A percentile compares a stretch with the other conserved stretches of the same genome.
These are phyloP conservation scores for Venturia canescens DNA, from an alignment of 1,140 invertebrate species.

Conservation along the genomic window DNA sequence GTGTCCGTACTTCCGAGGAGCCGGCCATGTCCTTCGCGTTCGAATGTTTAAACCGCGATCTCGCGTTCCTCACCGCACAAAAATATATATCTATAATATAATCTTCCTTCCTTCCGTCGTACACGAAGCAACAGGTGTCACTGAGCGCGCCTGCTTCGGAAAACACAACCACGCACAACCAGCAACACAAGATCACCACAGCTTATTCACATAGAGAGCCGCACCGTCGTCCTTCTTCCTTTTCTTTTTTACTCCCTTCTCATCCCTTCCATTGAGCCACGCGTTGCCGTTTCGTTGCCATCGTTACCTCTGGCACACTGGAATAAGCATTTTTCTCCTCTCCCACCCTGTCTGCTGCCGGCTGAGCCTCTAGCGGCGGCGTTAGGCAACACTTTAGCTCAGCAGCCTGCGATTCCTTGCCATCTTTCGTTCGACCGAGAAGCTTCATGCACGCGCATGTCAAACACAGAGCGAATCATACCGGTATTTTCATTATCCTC, in stretches of 20 bases:
- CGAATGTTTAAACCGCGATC: not conserved
- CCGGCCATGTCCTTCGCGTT: conserved; percentile 59
- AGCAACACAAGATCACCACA: not conserved
- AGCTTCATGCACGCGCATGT: not conserved
- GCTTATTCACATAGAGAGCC: conserved; percentile 10
- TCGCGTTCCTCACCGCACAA: not conserved
- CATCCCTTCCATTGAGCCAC: conserved; percentile 33
- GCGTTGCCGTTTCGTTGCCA: conserved; percentile 38
- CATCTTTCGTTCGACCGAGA: too few species aligned
- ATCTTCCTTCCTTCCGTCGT: conserved; percentile 5
- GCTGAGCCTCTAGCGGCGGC: conserved; percentile 9
- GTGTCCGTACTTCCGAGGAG: conserved; percentile 66
- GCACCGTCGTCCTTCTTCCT: conserved; percentile 10
- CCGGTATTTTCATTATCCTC: not conserved
- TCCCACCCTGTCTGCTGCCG: not conserved
- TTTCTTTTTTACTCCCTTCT: conserved; percentile 18
- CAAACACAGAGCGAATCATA: not conserved
- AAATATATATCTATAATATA: not conserved
- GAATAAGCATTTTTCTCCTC: not conserved
- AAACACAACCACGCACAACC: conserved; percentile 4
- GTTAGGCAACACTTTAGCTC: not conserved
- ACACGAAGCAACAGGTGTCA: conserved; percentile 61
- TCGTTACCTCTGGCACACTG: conserved; percentile 15
- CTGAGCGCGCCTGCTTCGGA: conserved; percentile 45
- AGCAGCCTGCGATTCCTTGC: too few species aligned